Base-by-base conservation (phyloP, 2,888 invertebrate species). In the Nipponacmea schrenckii region DNA sequence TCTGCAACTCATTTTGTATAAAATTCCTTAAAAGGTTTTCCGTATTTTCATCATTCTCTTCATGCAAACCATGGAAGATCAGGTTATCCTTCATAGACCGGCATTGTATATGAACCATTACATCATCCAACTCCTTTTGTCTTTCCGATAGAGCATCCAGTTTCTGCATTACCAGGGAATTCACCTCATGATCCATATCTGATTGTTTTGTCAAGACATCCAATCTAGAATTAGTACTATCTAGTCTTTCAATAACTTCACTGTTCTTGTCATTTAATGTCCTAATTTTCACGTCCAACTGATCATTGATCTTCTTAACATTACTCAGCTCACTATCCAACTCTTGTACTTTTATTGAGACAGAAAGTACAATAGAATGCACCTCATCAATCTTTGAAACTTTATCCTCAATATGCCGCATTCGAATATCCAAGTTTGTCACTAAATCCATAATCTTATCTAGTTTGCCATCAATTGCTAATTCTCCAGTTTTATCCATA, bases 11-110 rank as follows among this genome's bases (percentile, higher is more conserved):
- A n/a, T n/a, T n/a, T n/a, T n/a, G n/a, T n/a, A n/a, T n/a, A n/a
- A n/a, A n/a, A n/a, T n/a, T n/a, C n/a, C n/a, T n/a, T n/a, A n/a
- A n/a, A n/a, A n/a, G n/a, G n/a, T n/a, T n/a, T n/a, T n/a, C n/a
- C n/a, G n/a, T n/a, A n/a, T n/a, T n/a, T n/a, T n/a, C n/a, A n/a
- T n/a, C n/a, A 17, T 46, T 17, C 14, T 46, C 46, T 46, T 46
- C 46, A 17, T 17, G 46, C n/a, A 12, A 12, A 20, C 14, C 56
- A 12, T 56, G 50, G 56, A 56, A 56, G 14, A 56, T 56, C 7
- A 56, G 56, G 14, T 56, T 56, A n/a, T 56, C 7, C n/a, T 56
- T 56, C 56, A 56, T 56, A n/a, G 56, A 56, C 56, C 56, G 56
- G n/a, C 56, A 56, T n/a, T 56, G 56, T 12, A 14, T 7, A 56